phyloP scores from a whole-genome alignment of 2,888 invertebrate genomes.

The Drosophila buzzatii region DNA sequence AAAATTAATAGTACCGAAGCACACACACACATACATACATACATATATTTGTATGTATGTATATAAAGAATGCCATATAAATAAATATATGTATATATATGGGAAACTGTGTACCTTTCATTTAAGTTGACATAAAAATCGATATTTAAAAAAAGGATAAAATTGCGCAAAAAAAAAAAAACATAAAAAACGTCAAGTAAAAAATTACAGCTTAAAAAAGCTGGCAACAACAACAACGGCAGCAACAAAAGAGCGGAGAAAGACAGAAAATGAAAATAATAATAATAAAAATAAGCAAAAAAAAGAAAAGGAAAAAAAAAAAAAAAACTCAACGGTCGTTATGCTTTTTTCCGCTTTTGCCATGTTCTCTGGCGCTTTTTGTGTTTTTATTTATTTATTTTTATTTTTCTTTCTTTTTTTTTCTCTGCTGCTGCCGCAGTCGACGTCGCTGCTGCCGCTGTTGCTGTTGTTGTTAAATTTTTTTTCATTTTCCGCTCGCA shows the following conservation, averaged over 20 bases:
- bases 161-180: constrained; percentile 58
- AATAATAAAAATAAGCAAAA: constrained; percentile 65
- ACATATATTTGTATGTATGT: neutral
- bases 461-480: constrained; percentile 44
- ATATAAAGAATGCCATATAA: constrained; percentile 46
- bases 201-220: constrained; percentile 80
- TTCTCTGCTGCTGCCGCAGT: constrained; percentile 22
- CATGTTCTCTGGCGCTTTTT: constrained; percentile 61
- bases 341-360: constrained; percentile 72
- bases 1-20: constrained; percentile 55
- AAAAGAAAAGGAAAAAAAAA: constrained; percentile 10
- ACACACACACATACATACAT: constrained; percentile 12
- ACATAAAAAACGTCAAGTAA: constrained; percentile 76
- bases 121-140: constrained; percentile 82
- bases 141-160: constrained; percentile 80
- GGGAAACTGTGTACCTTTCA: constrained; percentile 81
- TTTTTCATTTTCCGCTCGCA: constrained; percentile 78
- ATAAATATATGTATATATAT: constrained; percentile 59
- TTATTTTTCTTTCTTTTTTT: constrained; percentile 42
- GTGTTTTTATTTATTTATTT: constrained; percentile 60
- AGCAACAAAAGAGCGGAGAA: constrained; percentile 58
- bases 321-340: constrained; percentile 77
- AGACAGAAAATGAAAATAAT: constrained; percentile 78
- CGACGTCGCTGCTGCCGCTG: constrained; percentile 34
- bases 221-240: constrained; percentile 51